Percentiles rank a stretch among this genome's conserved stretches.
phyloP scores from a whole-genome alignment of 2,113 vertebrate species.

The Bagarius yarrelli region DNA sequence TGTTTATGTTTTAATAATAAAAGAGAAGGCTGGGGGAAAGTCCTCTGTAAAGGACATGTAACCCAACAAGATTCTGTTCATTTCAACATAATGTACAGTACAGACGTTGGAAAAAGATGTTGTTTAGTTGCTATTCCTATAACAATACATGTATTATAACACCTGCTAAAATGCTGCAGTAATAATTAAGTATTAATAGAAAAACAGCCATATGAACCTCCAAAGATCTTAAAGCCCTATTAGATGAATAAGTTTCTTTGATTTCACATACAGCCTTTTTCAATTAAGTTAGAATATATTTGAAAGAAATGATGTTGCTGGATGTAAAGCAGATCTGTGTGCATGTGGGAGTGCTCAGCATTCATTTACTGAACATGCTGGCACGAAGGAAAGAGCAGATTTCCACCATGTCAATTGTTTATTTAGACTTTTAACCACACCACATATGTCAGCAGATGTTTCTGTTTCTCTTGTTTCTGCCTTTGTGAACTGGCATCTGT shows the following conservation, averaged over 20 bases:
- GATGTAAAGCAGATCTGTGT: neutral
- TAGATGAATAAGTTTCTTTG: neutral
- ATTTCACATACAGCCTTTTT: neutral
- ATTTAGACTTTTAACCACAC: constrained; percentile 34
- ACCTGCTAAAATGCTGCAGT: neutral
- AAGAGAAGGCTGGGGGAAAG: constrained; percentile 3
- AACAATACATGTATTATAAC: neutral
- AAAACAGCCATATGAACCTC: neutral
- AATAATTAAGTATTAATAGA: neutral
- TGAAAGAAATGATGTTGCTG: neutral
- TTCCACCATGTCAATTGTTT: constrained; percentile 12
- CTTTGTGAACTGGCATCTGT: constrained; percentile 53
- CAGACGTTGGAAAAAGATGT: neutral
- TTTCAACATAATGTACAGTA: neutral
- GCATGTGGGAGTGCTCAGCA: constrained; percentile 10
- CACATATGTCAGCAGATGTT: constrained; percentile 43
- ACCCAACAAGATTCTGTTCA: neutral
- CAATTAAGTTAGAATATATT: neutral
- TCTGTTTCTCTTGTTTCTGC: constrained; percentile 44
- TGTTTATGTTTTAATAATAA: constrained; percentile 21
- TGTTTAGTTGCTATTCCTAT: constrained; percentile 1
- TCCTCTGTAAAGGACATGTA: constrained; percentile 18
- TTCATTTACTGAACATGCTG: constrained; percentile 13
- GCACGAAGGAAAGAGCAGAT: neutral
- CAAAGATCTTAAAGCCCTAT: neutral